Evolutionary conservation across 2,888 invertebrate genomes (phyloP).

Genomic region (Ecliptopera silaceata): DNA sequence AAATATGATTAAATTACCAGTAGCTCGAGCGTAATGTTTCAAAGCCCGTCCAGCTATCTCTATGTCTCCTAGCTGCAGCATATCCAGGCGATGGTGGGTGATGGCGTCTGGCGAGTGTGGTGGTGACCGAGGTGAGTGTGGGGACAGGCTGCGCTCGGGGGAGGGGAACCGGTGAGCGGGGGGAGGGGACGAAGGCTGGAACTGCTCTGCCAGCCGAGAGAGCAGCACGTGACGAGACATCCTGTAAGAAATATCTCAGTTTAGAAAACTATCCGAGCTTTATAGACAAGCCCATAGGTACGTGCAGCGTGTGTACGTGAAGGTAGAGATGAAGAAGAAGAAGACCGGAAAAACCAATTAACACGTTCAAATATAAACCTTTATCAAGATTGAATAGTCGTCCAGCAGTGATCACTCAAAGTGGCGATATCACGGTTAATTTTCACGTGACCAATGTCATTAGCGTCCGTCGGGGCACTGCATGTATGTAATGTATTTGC

Average conservation of each 20-base stretch:
- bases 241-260: conserved; percentile 40
- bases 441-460: conserved; percentile 73
- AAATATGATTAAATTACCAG: conserved; percentile 51
- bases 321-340: not conserved
- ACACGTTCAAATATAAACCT: conserved; percentile 35
- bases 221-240: conserved; percentile 78
- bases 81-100: conserved; percentile 61
- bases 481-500: conserved; percentile 54
- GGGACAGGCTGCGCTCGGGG: conserved; percentile 70
- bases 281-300: too few species aligned
- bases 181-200: conserved; percentile 66
- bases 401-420: conserved; percentile 52
- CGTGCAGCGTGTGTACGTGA: not conserved
- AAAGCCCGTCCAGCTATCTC: conserved; percentile 76
- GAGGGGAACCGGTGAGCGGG: conserved; percentile 68
- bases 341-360: conserved; percentile 31
- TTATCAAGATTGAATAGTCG: conserved; percentile 48
- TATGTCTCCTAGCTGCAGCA: conserved; percentile 71
- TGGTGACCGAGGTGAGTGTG: conserved; percentile 61
- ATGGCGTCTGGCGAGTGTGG: conserved; percentile 65
- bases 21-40: conserved; percentile 77
- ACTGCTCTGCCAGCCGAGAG: conserved; percentile 76
- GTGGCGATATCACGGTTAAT: conserved; percentile 61
- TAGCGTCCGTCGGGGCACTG: conserved; percentile 52
- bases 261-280: not conserved